A percentile compares a stretch with the other conserved stretches of the same genome.
Conservation (phyloP, 2,888 invertebrate species). For the Brachylomia viminalis region DNA sequence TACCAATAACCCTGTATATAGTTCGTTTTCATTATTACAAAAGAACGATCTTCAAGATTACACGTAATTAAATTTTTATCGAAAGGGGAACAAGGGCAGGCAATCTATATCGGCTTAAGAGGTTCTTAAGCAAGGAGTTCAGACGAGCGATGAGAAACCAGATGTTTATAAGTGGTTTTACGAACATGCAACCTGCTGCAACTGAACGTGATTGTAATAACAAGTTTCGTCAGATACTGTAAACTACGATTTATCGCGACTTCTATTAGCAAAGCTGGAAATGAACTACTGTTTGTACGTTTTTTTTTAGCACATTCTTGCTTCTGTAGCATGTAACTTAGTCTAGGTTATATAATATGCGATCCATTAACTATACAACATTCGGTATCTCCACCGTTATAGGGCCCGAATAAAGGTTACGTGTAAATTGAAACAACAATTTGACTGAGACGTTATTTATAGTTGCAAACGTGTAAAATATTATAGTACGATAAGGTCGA, state of each 20-base stretch:
- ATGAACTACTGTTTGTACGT: not conserved
- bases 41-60: constrained; percentile 19
- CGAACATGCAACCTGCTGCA: constrained; percentile 8
- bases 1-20: too few species aligned
- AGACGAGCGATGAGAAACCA: constrained; percentile 1
- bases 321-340: too few species aligned
- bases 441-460: constrained; percentile 35
- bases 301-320: not conserved
- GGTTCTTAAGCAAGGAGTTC: constrained; percentile 20
- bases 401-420: constrained; percentile 2
- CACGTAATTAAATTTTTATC: constrained; percentile 12
- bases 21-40: constrained; percentile 2
- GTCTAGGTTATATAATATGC: too few species aligned
- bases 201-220: not conserved
- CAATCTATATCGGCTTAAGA: constrained; percentile 16
- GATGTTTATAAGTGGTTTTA: constrained; percentile 16
- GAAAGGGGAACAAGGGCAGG: constrained; percentile 22
- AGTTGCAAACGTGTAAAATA: constrained; percentile 46
- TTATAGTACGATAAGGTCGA: constrained; percentile 67
- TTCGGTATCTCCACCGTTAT: constrained; percentile 4
- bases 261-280: constrained; percentile 4
- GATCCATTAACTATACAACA: too few species aligned
- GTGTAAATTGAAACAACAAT: constrained; percentile 34
- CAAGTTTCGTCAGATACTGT: not conserved
- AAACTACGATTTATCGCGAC: constrained; percentile 4